Base-by-base conservation (phyloP, 2,888 invertebrate species). In the Bugulina stolonifera region DNA sequence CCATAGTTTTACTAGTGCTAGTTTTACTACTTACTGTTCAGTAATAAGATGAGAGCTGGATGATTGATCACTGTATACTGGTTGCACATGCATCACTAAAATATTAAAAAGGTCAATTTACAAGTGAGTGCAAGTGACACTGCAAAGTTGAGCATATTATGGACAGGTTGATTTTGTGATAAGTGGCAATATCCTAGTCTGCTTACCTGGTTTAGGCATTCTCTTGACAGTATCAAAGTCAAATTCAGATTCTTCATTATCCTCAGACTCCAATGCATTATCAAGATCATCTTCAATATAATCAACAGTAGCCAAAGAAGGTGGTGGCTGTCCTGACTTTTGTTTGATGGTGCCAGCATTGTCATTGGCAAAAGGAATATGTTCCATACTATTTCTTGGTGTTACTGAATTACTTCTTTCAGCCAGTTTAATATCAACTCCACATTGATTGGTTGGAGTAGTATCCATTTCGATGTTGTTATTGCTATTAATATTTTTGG, bases 311-410 rank as follows among this genome's bases (percentile, higher is more conserved):
- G 10, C 34, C 18, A 5, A 5, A 25, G 32, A 14, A 25, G 64
- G 1, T 64, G 14, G 27, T 32, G 27, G 34, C n/a, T 64, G 64
- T 14, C 27, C 70, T 34, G 58, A 64, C 77, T 91, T 88, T 81
- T 96, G 96, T 83, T 95, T 93, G 82, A 98, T 97, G 72, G 98
- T 98, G 73, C 97, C 98, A 54, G 96, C 95, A 86, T 98, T 97
- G 84, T 98, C 97, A 84, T 98, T 97, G 77, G 97, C 97, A 86
- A 98, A 98, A 55, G 97, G 97, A 75, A 87, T 77, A 64, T 64
- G 25, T 27, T 64, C 64, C 5, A 34, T 64, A 27, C 64, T 64
- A 64, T 64, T 64, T 64, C 64, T 64, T 64, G 64, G 64, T 25
- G 64, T 64, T 27, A 32, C 64, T 14, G 64, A 64, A n/a, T 64